Conservation (phyloP, 2,797 vertebrate species). For the Alfaro cultratus region DNA sequence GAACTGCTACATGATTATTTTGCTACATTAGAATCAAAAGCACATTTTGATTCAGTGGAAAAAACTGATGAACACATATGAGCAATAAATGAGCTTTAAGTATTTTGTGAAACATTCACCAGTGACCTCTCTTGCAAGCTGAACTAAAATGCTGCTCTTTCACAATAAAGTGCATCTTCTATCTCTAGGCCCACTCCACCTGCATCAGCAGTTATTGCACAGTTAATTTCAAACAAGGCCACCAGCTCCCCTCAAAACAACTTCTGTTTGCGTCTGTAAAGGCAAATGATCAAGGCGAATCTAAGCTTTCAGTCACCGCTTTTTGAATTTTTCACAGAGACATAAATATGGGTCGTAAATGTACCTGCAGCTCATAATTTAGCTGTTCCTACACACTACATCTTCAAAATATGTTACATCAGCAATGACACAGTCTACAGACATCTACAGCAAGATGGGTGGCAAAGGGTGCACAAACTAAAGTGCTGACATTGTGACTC, state of each 20-base stretch:
- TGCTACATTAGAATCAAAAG: constrained; percentile 69
- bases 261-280: constrained; percentile 36
- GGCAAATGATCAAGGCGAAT: constrained; percentile 49
- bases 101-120: constrained; percentile 69
- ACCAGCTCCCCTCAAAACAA: constrained; percentile 33
- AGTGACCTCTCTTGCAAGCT: constrained; percentile 64
- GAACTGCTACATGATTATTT: constrained; percentile 54
- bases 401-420: constrained; percentile 48
- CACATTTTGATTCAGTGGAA: constrained; percentile 42
- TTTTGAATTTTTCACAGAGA: constrained; percentile 42
- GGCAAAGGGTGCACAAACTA: constrained; percentile 41
- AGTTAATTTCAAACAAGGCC: constrained; percentile 46
- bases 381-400: constrained; percentile 44
- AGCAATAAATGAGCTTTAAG: constrained; percentile 33
- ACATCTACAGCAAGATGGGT: constrained; percentile 52
- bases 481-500: constrained; percentile 36
- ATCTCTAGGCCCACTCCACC: constrained; percentile 38
- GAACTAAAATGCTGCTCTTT: constrained; percentile 47
- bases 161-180: constrained; percentile 73
- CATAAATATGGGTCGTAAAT: constrained; percentile 46
- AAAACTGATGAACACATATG: constrained; percentile 45
- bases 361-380: constrained; percentile 24
- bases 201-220: constrained; percentile 58
- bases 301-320: constrained; percentile 22
- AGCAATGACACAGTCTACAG: constrained; percentile 53